These are phyloP conservation scores for Hydriomena furcata DNA, from an alignment of 2,888 invertebrate species.

Conservation along the genomic window DNA sequence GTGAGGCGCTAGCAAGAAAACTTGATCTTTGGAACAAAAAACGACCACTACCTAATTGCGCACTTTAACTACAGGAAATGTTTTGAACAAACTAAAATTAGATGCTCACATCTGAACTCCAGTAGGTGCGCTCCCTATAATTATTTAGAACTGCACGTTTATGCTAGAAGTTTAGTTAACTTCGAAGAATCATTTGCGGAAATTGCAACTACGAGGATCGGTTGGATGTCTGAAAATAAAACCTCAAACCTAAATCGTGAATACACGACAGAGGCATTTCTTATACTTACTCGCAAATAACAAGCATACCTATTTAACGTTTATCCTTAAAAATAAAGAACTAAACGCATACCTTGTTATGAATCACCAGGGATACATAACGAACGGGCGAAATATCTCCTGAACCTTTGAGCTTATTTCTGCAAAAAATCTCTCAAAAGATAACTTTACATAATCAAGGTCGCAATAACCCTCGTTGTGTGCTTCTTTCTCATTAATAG, in stretches of 20 bases:
- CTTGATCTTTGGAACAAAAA: conserved; percentile 55
- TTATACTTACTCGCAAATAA: conserved; percentile 18
- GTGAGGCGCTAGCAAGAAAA: conserved; percentile 52
- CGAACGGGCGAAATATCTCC: not conserved
- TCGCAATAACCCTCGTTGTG: not conserved
- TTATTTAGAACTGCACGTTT: conserved; percentile 37
- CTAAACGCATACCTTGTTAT: conserved; percentile 28
- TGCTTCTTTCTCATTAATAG: not conserved
- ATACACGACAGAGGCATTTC: conserved; percentile 34
- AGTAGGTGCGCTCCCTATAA: conserved; percentile 31
- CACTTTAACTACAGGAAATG: conserved; percentile 56
- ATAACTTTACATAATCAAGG: not conserved
- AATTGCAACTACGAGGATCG: conserved; percentile 30
- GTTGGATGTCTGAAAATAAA: conserved; percentile 38
- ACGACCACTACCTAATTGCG: conserved; percentile 48
- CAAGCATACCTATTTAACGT: conserved; percentile 25
- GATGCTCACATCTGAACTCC: conserved; percentile 30
- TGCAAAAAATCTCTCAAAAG: conserved; percentile 1
- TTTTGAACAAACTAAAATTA: conserved; percentile 48
- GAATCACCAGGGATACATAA: conserved; percentile 29
- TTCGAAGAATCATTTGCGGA: conserved; percentile 36
- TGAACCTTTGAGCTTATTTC: not conserved
- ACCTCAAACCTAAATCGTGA: conserved; percentile 43
- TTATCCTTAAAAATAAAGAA: conserved; percentile 38
- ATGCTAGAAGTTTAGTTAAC: conserved; percentile 41